Evolutionary conservation across 1,140 invertebrate species (phyloP).

Genomic region (Caenorhabditis inopinata): DNA sequence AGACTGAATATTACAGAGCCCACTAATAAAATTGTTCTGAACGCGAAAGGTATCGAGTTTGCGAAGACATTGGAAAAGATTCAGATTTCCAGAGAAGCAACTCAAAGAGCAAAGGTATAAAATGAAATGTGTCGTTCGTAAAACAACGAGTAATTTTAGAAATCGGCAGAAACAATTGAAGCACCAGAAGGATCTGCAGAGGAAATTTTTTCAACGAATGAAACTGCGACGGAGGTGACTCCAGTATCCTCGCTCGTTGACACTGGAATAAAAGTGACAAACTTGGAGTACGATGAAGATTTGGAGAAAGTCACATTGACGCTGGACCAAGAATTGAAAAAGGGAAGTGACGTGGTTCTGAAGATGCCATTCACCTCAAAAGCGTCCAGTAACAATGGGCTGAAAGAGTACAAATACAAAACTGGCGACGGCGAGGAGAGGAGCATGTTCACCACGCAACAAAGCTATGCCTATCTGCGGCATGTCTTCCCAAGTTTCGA

Average conservation of each 20-base stretch:
- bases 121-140: too few species aligned
- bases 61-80: not conserved
- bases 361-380: conserved; percentile 12
- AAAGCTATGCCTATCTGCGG: not conserved
- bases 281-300: not conserved
- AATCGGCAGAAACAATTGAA: not conserved
- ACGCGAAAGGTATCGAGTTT: not conserved
- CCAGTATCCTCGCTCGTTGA: not conserved
- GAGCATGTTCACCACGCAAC: conserved; percentile 22
- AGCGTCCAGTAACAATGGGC: not conserved
- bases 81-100: not conserved
- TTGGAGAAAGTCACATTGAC: conserved; percentile 8
- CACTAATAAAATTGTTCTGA: conserved; percentile 2
- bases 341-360: not conserved
- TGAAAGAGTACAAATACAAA: conserved; percentile 30
- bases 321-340: conserved; percentile 7
- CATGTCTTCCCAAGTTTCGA: conserved; percentile 15
- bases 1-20: not conserved
- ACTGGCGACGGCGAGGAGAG: not conserved
- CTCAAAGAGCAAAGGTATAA: not conserved
- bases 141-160: not conserved
- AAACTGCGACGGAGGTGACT: not conserved
- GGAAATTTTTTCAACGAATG: not conserved
- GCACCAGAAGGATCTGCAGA: not conserved
- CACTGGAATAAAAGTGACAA: not conserved